phyloP scores from a whole-genome alignment of 2,113 vertebrate genomes.

The Platycercus adscitus region DNA sequence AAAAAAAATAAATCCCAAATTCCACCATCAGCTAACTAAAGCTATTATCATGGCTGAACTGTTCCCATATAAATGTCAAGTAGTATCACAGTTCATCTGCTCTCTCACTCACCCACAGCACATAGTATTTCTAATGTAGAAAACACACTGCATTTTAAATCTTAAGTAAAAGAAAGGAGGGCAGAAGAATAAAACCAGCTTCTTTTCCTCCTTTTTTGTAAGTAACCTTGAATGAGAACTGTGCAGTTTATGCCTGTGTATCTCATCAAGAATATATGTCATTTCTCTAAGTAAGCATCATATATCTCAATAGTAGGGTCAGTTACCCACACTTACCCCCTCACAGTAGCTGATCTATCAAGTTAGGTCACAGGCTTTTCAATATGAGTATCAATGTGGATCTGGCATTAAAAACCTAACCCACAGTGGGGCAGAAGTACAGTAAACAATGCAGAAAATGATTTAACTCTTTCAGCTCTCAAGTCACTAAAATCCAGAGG shows the following conservation, averaged over 20 bases:
- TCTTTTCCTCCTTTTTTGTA: neutral
- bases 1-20: neutral
- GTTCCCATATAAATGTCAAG: neutral
- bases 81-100: neutral
- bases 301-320: conserved; percentile 61
- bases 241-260: neutral
- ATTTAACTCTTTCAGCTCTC: neutral
- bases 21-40: neutral
- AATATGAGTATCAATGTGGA: conserved; percentile 38
- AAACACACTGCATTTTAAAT: neutral
- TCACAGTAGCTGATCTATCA: conserved; percentile 48
- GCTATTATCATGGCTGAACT: neutral
- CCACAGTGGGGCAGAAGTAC: neutral
- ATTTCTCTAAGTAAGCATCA: conserved; percentile 57
- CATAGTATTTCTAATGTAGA: neutral
- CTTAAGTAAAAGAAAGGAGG: neutral
- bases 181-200: neutral
- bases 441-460: neutral
- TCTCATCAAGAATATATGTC: conserved; percentile 43
- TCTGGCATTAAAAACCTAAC: conserved; percentile 29
- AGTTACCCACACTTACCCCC: neutral
- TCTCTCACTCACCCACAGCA: neutral
- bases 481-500: neutral
- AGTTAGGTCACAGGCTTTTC: conserved; percentile 34
- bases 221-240: conserved; percentile 53